These are phyloP conservation scores for Pempheris klunzingeri DNA, from an alignment of 2,797 vertebrate genomes.

Conservation along the genomic window DNA sequence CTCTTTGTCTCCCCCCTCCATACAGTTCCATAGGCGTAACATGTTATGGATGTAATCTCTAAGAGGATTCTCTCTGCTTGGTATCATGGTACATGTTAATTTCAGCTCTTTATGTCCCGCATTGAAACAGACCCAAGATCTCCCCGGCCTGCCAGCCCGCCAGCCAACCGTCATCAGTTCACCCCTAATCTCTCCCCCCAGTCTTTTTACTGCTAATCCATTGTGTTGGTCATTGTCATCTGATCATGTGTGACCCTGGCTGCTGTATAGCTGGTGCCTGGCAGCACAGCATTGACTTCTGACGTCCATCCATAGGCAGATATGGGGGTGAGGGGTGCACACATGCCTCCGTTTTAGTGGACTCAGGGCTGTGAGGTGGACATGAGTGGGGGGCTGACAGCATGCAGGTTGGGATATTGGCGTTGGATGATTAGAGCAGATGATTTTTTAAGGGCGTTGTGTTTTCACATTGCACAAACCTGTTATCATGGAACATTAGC, in stretches of 20 bases:
- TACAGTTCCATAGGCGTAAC: constrained; percentile 80
- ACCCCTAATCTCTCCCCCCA: constrained; percentile 75
- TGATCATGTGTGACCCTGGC: constrained; percentile 80
- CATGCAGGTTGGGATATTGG: not conserved
- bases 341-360: not conserved
- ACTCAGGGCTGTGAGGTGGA: not conserved
- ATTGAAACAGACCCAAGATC: constrained; percentile 77
- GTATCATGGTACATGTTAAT: constrained; percentile 83
- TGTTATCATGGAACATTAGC: not conserved
- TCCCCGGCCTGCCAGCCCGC: constrained; percentile 53
- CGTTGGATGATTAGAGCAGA: not conserved
- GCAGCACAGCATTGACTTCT: constrained; percentile 54
- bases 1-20: constrained; percentile 69
- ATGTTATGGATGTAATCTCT: constrained; percentile 82
- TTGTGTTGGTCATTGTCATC: constrained; percentile 82
- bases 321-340: constrained; percentile 8
- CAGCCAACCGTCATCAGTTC: constrained; percentile 77
- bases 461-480: not conserved
- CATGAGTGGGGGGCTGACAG: too few relatives aligned
- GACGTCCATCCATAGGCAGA: constrained; percentile 51
- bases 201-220: constrained; percentile 77
- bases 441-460: not conserved
- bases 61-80: constrained; percentile 82
- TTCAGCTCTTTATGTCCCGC: constrained; percentile 78
- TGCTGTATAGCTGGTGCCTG: constrained; percentile 62